Percentiles rank a stretch among this genome's conserved stretches.
These are phyloP conservation scores for Pteruthius melanotis DNA, from an alignment of 2,113 vertebrate species.

Conservation along the genomic window DNA sequence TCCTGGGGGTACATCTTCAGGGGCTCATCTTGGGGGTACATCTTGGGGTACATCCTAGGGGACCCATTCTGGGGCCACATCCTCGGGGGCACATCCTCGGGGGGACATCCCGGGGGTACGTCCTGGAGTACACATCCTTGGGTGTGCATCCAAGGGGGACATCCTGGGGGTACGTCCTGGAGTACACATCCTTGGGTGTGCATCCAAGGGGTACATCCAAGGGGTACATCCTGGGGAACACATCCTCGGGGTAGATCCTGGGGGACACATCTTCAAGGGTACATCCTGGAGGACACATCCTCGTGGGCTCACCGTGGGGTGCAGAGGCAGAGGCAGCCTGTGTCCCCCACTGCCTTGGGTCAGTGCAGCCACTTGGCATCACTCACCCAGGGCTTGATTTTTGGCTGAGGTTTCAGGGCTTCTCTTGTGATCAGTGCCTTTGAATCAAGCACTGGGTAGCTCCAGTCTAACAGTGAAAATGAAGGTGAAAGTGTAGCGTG, in stretches of 20 bases:
- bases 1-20: too few species aligned
- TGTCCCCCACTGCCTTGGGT: fast-evolving
- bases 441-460: fast-evolving
- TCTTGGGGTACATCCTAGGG: too few species aligned
- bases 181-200: neutral
- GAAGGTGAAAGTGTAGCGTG: neutral
- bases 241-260: neutral
- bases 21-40: neutral
- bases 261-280: neutral
- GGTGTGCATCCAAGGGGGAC: neutral
- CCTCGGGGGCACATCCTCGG: too few species aligned
- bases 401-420: neutral
- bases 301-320: neutral
- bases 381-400: neutral
- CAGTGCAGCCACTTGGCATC: fast-evolving
- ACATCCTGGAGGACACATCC: neutral
- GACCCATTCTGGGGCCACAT: too few species aligned
- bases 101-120: too few species aligned
- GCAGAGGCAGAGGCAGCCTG: neutral
- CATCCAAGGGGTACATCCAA: neutral
- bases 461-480: neutral
- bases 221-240: neutral
- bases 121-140: neutral
- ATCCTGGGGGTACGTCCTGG: neutral
- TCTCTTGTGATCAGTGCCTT: neutral